Conservation (phyloP, 2,113 vertebrate species). For the Thamnophis sirtalis region DNA sequence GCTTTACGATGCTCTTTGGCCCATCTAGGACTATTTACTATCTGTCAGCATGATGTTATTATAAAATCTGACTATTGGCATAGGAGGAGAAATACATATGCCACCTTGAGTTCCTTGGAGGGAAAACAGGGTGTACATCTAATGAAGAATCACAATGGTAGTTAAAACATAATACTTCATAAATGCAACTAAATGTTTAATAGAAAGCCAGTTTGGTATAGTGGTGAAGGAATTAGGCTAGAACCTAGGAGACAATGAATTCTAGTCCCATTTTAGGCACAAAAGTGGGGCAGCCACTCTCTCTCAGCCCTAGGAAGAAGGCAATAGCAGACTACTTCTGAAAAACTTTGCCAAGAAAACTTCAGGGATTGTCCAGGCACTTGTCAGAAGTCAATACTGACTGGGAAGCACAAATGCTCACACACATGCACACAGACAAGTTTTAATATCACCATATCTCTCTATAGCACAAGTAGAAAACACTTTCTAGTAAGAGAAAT, state of each 20-base stretch:
- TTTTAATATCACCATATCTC: neutral
- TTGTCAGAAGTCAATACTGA: neutral
- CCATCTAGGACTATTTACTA: neutral
- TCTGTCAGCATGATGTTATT: neutral
- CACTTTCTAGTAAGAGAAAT: neutral
- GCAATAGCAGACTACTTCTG: neutral
- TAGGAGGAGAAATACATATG: neutral
- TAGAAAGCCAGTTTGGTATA: neutral
- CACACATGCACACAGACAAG: neutral
- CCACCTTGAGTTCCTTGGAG: neutral
- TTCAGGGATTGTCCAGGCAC: neutral
- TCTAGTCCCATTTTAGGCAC: neutral
- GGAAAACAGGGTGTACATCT: neutral
- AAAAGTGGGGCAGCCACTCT: neutral
- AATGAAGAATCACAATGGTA: neutral
- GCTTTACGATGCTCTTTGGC: neutral
- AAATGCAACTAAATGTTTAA: neutral
- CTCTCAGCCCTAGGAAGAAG: neutral
- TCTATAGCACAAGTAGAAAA: neutral
- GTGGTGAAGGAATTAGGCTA: neutral
- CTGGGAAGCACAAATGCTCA: neutral
- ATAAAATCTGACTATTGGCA: neutral
- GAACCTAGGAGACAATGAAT: neutral
- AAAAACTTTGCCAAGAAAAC: neutral
- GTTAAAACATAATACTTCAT: neutral